A percentile compares a stretch with the other conserved stretches of the same genome.
Conservation (phyloP, 2,888 invertebrate genomes). For the Abrostola triplasia region DNA sequence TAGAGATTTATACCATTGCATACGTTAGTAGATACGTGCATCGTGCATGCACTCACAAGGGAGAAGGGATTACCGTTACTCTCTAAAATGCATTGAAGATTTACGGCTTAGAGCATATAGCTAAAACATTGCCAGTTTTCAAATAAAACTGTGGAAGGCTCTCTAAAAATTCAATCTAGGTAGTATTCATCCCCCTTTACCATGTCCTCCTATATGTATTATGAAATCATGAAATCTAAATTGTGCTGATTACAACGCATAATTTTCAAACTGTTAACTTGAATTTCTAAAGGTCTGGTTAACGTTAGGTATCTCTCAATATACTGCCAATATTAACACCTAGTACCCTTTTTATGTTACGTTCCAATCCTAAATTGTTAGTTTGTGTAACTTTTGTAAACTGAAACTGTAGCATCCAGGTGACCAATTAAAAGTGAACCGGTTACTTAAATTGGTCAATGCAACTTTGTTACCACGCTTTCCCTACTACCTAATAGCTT, state of each 20-base stretch:
- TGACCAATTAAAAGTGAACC: too few relatives aligned
- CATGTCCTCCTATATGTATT: too few relatives aligned
- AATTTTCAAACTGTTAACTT: slow-evolving; percentile 11
- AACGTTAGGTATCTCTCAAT: not conserved
- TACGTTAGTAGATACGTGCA: slow-evolving; percentile 10
- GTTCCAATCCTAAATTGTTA: too few relatives aligned
- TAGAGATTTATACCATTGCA: too few relatives aligned
- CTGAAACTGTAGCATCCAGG: too few relatives aligned
- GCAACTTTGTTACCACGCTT: slow-evolving; percentile 2
- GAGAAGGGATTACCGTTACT: slow-evolving; percentile 7
- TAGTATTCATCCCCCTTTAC: not conserved
- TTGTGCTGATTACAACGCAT: not conserved
- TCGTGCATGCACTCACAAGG: slow-evolving; percentile 8
- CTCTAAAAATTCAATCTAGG: slow-evolving; percentile 18
- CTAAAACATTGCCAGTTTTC: slow-evolving; percentile 12
- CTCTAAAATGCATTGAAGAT: slow-evolving; percentile 21
- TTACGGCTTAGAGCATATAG: slow-evolving; percentile 6
- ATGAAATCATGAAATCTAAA: not conserved
- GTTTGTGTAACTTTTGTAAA: too few relatives aligned
- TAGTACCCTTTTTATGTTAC: too few relatives aligned
- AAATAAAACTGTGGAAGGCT: slow-evolving; percentile 11
- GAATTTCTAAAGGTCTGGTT: slow-evolving; percentile 6
- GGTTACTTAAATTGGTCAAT: slow-evolving; percentile 7
- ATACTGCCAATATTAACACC: too few relatives aligned
- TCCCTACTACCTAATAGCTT: slow-evolving; percentile 11